phyloP scores from a whole-genome alignment of 2,797 vertebrate genomes.

The Halcyon chelicuti region DNA sequence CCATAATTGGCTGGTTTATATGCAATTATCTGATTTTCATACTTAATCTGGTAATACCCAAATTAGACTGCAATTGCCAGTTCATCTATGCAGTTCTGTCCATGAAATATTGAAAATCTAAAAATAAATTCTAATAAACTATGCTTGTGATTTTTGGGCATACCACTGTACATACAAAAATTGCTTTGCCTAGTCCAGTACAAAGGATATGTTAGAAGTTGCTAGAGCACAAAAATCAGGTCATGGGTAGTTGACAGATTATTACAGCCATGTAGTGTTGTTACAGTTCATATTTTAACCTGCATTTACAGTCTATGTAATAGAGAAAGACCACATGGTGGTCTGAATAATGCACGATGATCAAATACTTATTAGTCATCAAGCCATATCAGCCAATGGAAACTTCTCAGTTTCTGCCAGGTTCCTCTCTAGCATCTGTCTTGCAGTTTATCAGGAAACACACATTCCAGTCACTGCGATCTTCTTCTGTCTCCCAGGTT shows the following conservation, averaged over 20 bases:
- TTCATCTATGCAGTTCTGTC: not conserved
- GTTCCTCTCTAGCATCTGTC: not conserved
- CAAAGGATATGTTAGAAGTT: not conserved
- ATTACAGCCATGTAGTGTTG: not conserved
- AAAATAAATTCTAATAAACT: not conserved
- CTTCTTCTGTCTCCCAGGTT: not conserved
- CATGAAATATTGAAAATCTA: not conserved
- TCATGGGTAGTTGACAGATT: not conserved
- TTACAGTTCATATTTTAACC: not conserved
- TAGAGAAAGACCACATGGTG: not conserved
- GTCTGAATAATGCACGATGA: not conserved
- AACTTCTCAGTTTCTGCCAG: not conserved
- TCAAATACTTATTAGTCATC: not conserved
- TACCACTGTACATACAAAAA: not conserved
- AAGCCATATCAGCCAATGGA: not conserved
- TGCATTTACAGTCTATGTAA: not conserved
- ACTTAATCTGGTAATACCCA: not conserved
- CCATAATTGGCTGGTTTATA: not conserved
- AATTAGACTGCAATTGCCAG: not conserved
- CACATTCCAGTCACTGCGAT: not conserved
- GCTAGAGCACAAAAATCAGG: not conserved
- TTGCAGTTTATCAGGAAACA: not conserved
- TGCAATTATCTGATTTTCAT: conserved; percentile 6
- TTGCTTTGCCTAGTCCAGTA: not conserved
- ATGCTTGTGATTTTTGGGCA: not conserved